These are phyloP conservation scores for Oceanodroma tethys DNA, from an alignment of 2,113 vertebrate species.

Conservation along the genomic window DNA sequence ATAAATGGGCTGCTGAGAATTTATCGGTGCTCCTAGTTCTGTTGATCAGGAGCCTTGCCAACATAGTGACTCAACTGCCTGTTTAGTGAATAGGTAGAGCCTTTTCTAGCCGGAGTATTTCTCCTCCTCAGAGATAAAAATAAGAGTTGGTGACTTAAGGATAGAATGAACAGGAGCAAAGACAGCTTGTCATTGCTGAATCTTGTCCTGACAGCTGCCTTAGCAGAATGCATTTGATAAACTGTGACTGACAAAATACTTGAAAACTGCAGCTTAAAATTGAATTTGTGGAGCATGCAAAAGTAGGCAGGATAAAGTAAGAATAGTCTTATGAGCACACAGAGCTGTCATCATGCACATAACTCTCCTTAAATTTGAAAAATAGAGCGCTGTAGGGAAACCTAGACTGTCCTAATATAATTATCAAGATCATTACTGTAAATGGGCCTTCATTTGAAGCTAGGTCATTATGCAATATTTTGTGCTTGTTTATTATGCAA, in stretches of 20 bases:
- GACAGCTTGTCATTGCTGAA: slow-evolving; percentile 62
- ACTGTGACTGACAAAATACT: slow-evolving; percentile 71
- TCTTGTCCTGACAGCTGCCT: slow-evolving; percentile 68
- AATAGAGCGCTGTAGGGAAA: neutral
- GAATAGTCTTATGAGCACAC: slow-evolving; percentile 27
- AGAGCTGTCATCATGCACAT: neutral
- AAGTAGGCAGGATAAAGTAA: slow-evolving; percentile 54
- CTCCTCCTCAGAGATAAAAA: slow-evolving; percentile 56
- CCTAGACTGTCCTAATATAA: neutral
- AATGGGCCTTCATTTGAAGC: neutral
- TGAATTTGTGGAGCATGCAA: slow-evolving; percentile 32
- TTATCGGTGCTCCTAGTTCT: slow-evolving; percentile 38
- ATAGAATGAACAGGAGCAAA: slow-evolving; percentile 44
- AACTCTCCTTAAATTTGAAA: neutral
- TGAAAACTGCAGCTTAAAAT: slow-evolving; percentile 61
- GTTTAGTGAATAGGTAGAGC: slow-evolving; percentile 40
- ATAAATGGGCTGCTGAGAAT: slow-evolving; percentile 55
- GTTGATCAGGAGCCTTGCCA: slow-evolving; percentile 46
- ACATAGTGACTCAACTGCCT: neutral
- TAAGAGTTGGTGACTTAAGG: slow-evolving; percentile 36
- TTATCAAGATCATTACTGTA: slow-evolving; percentile 7
- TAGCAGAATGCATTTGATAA: slow-evolving; percentile 69
- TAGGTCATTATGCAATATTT: neutral
- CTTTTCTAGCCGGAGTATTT: slow-evolving; percentile 27
- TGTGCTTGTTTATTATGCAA: neutral